Base-by-base conservation (phyloP, 1,140 invertebrate species). In the Orius insidiosus region DNA sequence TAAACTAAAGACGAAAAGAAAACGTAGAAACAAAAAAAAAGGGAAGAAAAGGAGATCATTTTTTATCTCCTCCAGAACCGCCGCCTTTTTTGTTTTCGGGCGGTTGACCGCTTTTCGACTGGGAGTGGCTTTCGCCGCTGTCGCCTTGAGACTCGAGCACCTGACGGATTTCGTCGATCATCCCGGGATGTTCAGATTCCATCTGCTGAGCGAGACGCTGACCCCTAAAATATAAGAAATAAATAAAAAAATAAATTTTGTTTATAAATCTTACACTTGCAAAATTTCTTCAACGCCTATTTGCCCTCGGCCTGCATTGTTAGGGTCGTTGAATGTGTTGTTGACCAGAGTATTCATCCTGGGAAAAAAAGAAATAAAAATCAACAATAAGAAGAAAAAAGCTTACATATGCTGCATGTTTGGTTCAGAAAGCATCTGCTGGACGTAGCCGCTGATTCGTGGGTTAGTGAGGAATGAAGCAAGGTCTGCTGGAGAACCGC, bases 371-470 rank as follows among this genome's bases (percentile, higher is more conserved):
- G n/a, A n/a, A n/a, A n/a, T n/a, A n/a, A n/a, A n/a, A n/a, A n/a
- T n/a, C n/a, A n/a, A 54, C 53, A 48, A 15, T 9, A 48, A 52
- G 40, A 35, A 50, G 35, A 43, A 41, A 38, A 18, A 66, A 47
- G 59, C 63, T 64, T 64, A 72, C 63, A 85, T 68, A 57, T 78
- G 78, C 57, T 80, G 74, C 71, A 87, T 80, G 32, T 68, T 70
- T 1, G 81, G 82, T 63, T 87, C 76, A 5, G 71, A 67, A 37
- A 88, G 63, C 71, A 88, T 77, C n/a, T n/a, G n/a, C n/a, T n/a
- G n/a, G n/a, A n/a, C n/a, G n/a, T n/a, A n/a, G n/a, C n/a, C n/a
- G n/a, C n/a, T n/a, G n/a, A n/a, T n/a, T n/a, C n/a, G n/a, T n/a
- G n/a, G n/a, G n/a, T n/a, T n/a, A n/a, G n/a, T n/a, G n/a, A n/a